A percentile compares a stretch with the other conserved stretches of the same genome.
phyloP scores from a whole-genome alignment of 2,113 vertebrate species.

The Cranoglanis bouderius region DNA sequence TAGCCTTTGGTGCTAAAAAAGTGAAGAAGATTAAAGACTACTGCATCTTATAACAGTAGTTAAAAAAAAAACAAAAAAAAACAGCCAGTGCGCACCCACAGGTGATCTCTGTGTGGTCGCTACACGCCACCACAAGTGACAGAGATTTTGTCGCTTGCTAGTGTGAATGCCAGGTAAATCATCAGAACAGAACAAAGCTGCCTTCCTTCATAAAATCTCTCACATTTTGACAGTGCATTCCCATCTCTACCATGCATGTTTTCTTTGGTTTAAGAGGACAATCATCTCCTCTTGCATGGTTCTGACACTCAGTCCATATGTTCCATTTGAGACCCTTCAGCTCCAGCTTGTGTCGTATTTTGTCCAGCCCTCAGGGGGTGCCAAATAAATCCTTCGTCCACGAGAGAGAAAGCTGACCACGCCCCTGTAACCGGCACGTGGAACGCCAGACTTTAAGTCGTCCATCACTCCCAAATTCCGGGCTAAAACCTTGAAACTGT shows the following conservation, averaged over 20 bases:
- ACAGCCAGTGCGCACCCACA: background rate
- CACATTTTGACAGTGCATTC: constrained; percentile 14
- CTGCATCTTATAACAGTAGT: background rate
- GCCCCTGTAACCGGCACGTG: constrained; percentile 90
- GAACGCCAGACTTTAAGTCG: constrained; percentile 92
- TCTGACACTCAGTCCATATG: background rate
- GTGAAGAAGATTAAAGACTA: background rate
- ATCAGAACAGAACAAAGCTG: constrained; percentile 3
- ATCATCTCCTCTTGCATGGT: constrained; percentile 43
- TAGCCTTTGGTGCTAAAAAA: background rate
- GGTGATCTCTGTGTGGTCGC: background rate
- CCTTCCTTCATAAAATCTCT: background rate
- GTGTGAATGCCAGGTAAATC: background rate
- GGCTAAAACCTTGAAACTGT: constrained; percentile 89
- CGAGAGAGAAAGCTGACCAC: constrained; percentile 85
- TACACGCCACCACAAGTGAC: background rate
- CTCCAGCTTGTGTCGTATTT: constrained; percentile 90
- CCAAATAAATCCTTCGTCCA: constrained; percentile 85
- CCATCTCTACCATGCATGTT: constrained; percentile 12
- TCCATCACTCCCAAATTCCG: constrained; percentile 91
- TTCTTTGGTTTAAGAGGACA: constrained; percentile 75
- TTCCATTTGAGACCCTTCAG: constrained; percentile 60
- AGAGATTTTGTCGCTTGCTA: background rate
- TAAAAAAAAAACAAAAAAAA: background rate
- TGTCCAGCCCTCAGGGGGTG: constrained; percentile 83